Percentiles rank a stretch among this genome's conserved stretches.
phyloP scores from a whole-genome alignment of 2,888 invertebrate species.

The Protonemura montana region DNA sequence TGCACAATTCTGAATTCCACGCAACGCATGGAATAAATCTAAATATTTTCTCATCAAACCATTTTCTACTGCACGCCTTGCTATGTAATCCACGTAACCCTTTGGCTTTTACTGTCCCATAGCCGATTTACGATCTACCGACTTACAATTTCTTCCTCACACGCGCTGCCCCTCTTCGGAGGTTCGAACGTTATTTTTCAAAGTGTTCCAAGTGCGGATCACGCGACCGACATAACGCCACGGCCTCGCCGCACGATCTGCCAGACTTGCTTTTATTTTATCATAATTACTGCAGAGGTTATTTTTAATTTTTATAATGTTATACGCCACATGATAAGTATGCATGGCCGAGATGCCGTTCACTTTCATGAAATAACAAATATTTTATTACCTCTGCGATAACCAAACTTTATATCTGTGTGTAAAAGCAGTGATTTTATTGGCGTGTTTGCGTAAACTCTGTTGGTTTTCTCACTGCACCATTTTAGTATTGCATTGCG shows the following conservation, averaged over 20 bases:
- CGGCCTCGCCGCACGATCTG: background rate
- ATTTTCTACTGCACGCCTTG: background rate
- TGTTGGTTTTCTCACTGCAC: no score
- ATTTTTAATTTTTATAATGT: background rate
- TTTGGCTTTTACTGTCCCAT: background rate
- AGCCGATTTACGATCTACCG: no score
- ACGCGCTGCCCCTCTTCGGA: background rate
- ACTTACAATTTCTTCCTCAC: no score
- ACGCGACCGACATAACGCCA: background rate
- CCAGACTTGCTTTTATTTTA: background rate
- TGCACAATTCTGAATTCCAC: no score
- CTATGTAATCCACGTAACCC: background rate
- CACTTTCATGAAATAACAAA: background rate
- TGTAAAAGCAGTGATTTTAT: no score
- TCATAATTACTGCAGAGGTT: slow-evolving; percentile 5
- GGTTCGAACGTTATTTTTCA: background rate
- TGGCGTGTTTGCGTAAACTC: no score
- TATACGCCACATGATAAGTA: background rate
- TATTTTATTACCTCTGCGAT: no score
- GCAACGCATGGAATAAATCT: background rate
- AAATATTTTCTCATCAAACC: background rate
- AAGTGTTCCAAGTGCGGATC: background rate
- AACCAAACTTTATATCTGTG: no score
- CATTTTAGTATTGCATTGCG: no score
- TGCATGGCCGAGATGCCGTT: background rate